Evolutionary conservation across 2,113 vertebrate genomes (phyloP), one percentile per base, ranked within the genome.

Genomic region (Gasterosteus nipponicus): DNA sequence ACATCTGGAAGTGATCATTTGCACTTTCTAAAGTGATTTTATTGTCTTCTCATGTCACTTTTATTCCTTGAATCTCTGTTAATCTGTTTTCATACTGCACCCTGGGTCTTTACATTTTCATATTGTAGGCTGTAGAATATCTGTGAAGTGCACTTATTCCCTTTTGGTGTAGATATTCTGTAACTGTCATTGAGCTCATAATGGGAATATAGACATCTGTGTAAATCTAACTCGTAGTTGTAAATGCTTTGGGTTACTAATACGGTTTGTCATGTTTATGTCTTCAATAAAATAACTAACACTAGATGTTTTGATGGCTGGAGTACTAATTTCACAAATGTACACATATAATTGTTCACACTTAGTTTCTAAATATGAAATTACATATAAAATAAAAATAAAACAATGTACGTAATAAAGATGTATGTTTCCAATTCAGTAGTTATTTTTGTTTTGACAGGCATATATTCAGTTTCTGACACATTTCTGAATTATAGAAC

Each of bases 61-160:
- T 72, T 56, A 63, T 26, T 74, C 1, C 69, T n/a, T 33, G 18
- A 12, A 67, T 41, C 16, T 46, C 33, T 0, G 26, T 26, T 38
- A 26, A 35, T 74, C 16, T 3, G 11, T 39, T 62, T 56, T 64
- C n/a, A 42, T 39, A 6, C 26, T 26, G n/a, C 41, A 42, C 26
- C 5, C 16, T 19, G 2, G 4, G 1, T 72, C 15, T 58, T 46
- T 4, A 53, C 57, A 26, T 41, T 47, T 42, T 81, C 57, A 54
- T 66, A 12, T n/a, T 6, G 2, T 38, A 54, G 75, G 56, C 47
- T 82, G 79, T 76, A 76, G 66, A 86, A 80, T 86, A 83, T 89
- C 68, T 83, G 60, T 86, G 38, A 90, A 92, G 89, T 91, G 88
- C 89, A 88, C 86, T 90, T 93, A 89, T 72, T 74, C 63, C 60